Conservation (phyloP, 2,888 invertebrate genomes). For the Stramonita haemastoma region DNA sequence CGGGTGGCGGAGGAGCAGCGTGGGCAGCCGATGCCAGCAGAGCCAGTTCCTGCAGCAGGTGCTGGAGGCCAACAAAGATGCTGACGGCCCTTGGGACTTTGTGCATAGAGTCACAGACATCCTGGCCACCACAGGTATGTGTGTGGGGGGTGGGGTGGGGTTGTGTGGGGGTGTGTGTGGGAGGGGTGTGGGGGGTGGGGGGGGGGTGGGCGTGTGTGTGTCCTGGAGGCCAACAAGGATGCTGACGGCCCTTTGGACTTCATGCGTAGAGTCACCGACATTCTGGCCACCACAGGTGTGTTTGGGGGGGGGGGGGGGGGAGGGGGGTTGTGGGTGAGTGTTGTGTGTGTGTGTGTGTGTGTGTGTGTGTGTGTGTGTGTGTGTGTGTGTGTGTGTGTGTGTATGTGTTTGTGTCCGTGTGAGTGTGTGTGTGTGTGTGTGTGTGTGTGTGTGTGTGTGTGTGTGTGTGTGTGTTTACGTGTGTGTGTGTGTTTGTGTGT, state of each 20-base stretch:
- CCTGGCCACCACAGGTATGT: conserved; percentile 73
- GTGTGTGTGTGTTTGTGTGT: neutral
- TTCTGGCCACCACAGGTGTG: conserved; percentile 74
- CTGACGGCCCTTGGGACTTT: conserved; percentile 67
- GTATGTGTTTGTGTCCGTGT: too few species aligned
- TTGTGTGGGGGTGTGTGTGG: neutral
- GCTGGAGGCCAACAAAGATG: conserved; percentile 69
- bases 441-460: neutral
- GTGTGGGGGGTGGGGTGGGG: neutral
- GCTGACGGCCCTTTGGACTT: conserved; percentile 68
- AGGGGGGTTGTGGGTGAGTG: too few species aligned
- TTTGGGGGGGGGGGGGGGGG: neutral
- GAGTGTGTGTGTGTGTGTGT: neutral
- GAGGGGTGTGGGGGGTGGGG: neutral
- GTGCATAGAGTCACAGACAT: conserved; percentile 66
- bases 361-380: conserved; percentile 19
- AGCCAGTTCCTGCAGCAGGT: conserved; percentile 52
- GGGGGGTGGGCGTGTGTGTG: neutral
- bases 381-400: conserved; percentile 1
- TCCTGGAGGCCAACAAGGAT: conserved; percentile 68
- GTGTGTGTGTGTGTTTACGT: neutral
- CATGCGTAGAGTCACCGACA: conserved; percentile 61
- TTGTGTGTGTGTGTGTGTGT: neutral
- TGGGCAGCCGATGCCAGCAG: conserved; percentile 13
- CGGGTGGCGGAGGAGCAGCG: conserved; percentile 8